These are phyloP conservation scores for Pyrgus malvae DNA, from an alignment of 2,888 invertebrate genomes.

Conservation along the genomic window DNA sequence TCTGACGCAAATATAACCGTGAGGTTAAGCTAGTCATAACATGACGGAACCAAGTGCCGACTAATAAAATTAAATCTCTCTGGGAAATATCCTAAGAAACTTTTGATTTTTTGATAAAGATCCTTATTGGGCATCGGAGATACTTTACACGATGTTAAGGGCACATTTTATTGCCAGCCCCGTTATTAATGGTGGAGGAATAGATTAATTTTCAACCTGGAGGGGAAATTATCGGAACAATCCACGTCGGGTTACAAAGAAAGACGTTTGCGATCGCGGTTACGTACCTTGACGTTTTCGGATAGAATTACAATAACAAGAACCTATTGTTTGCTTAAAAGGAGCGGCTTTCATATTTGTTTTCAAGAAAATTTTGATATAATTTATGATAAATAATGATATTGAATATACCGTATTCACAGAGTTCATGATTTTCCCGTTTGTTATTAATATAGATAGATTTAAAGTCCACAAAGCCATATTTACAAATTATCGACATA, in stretches of 20 bases:
- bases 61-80: too few relatives aligned
- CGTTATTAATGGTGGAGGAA: constrained; percentile 49
- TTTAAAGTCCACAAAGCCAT: too few relatives aligned
- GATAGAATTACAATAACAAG: not conserved
- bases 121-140: constrained; percentile 60
- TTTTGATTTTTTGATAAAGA: constrained; percentile 40
- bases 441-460: too few relatives aligned
- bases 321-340: not conserved
- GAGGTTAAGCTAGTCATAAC: too few relatives aligned
- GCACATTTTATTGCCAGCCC: constrained; percentile 47
- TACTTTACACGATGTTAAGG: constrained; percentile 46
- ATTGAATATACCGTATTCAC: too few relatives aligned
- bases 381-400: too few relatives aligned
- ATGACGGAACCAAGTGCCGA: too few relatives aligned
- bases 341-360: not conserved
- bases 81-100: too few relatives aligned
- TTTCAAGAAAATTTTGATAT: not conserved
- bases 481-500: too few relatives aligned
- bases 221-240: constrained; percentile 24
- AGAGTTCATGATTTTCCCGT: too few relatives aligned
- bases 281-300: not conserved
- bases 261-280: not conserved
- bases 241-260: constrained; percentile 10
- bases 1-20: too few relatives aligned
- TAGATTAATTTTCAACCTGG: constrained; percentile 30